Evolutionary conservation across 1,140 invertebrate genomes (phyloP).

Genomic region (Bombus consobrinus): DNA sequence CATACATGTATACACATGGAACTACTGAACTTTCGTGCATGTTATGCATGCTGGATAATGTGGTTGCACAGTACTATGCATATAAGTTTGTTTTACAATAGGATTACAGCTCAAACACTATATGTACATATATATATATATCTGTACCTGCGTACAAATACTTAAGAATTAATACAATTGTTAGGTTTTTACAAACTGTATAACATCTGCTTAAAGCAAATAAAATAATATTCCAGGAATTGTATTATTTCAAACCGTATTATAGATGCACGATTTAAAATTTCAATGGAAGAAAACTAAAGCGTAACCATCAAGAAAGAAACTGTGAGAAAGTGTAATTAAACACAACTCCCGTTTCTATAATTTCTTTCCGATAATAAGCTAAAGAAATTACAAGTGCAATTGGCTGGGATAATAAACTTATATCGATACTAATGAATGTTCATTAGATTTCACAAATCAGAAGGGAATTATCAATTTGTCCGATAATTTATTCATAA

Average conservation of each 20-base stretch:
- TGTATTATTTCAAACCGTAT: background rate
- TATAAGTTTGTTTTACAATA: background rate
- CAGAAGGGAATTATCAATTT: slow-evolving; percentile 4
- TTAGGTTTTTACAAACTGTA: background rate
- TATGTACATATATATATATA: background rate
- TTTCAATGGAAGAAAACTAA: background rate
- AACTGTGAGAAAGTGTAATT: no score
- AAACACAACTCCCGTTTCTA: background rate
- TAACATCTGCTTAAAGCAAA: background rate
- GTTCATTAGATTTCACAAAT: slow-evolving; percentile 8
- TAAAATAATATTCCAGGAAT: background rate
- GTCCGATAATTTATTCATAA: slow-evolving; percentile 31
- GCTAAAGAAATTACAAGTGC: background rate
- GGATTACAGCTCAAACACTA: background rate
- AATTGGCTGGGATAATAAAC: background rate
- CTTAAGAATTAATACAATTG: background rate
- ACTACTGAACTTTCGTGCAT: background rate
- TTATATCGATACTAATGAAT: background rate
- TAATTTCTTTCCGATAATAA: background rate
- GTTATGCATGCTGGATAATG: background rate
- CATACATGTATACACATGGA: background rate
- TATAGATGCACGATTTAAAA: background rate
- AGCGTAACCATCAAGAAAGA: no score
- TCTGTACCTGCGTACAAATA: no score
- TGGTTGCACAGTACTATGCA: background rate